Base-by-base conservation (phyloP, 2,888 invertebrate genomes). In the Chalcosyrphus nemorum region DNA sequence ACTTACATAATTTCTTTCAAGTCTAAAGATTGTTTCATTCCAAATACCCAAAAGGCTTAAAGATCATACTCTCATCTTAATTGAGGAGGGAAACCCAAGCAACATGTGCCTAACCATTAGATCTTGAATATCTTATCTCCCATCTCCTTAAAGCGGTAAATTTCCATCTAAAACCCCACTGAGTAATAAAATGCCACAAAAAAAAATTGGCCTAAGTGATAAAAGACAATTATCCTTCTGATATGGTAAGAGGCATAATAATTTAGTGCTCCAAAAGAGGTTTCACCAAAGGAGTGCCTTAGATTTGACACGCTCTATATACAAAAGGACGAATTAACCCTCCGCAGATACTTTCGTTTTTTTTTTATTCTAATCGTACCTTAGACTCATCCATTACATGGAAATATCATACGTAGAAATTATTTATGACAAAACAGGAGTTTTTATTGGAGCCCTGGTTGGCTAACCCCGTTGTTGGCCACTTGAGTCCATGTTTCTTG, bases 351-450 rank as follows among this genome's bases (percentile, higher is more conserved):
- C 11, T 35, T 50, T 21, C 7, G 15, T 52, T 41, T 24, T 24
- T 24, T 24, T 24, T 2, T 41, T 68, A 56, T 43, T 68, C 68
- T 21, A 68, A 68, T 54, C 68, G 29, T 7, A 72, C 38, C 19
- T 13, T 9, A 41, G 43, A 65, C 17, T 57, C 52, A 72, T 78
- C 65, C 21, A 63, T 56, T 63, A 32, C 45, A 38, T 9, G 35
- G 21, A 59, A 15, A 50, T 72, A 19, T 43, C 5, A 19, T 45
- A 65, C 41, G 24, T 56, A n/a, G 45, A 68, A 66, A 74, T 74
- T 74, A 80, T 80, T 68, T 72, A 80, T 74, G 66, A 74, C 54
- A 65, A 68, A n/a, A 38, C 35, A 74, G 68, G 61, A 32, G 9
- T 32, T 80, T 80, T 72, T 72, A 45, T 61, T 59, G 52, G 57